Evolutionary conservation across 2,797 vertebrate species (phyloP).

Genomic region (Molossus alvarezi): DNA sequence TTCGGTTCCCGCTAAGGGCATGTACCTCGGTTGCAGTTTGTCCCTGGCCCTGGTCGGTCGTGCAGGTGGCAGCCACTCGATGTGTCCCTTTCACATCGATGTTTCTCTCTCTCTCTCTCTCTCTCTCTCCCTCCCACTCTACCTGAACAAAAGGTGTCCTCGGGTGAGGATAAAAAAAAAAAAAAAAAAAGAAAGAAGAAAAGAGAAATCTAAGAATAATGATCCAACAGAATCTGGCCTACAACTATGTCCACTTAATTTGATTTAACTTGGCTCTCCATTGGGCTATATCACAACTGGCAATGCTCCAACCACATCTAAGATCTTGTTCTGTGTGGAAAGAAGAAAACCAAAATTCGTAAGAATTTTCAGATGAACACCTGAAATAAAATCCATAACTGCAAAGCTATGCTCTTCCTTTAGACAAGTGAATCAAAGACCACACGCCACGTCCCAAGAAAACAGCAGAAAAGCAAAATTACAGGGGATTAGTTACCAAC

Average conservation of each 20-base stretch:
- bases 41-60: no score
- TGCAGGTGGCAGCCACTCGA: no score
- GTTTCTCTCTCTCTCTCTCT: no score
- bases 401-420: background rate
- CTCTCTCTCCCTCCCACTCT: no score
- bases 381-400: constrained; percentile 53
- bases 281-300: constrained; percentile 65
- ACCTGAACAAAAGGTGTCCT: no score
- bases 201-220: constrained; percentile 82
- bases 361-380: constrained; percentile 64
- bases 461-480: background rate
- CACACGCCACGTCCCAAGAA: background rate
- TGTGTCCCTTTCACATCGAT: no score
- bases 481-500: background rate
- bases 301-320: constrained; percentile 59
- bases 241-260: constrained; percentile 74
- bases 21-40: no score
- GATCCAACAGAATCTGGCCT: constrained; percentile 74
- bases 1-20: no score
- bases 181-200: constrained; percentile 78
- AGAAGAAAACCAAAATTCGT: constrained; percentile 70
- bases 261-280: constrained; percentile 70
- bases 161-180: no score
- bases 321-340: constrained; percentile 64
- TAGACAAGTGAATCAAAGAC: background rate